Evolutionary conservation across 2,113 vertebrate species (phyloP), one percentile per base, ranked within the genome.

Genomic region (Isurus oxyrinchus): DNA sequence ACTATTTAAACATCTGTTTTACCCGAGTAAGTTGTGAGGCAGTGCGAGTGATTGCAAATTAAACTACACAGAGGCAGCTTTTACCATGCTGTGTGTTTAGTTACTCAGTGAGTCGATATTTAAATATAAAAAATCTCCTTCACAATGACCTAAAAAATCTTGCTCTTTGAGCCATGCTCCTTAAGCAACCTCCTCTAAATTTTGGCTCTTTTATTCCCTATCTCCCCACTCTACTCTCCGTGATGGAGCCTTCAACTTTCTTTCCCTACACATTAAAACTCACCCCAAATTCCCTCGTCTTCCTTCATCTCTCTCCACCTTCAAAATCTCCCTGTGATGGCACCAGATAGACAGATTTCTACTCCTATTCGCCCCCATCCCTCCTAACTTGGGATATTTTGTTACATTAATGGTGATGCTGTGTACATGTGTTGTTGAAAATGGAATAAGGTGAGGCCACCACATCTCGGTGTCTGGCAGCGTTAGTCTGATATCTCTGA

Each of bases 1-100:
- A 63, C 57, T 93, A 63, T 93, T 93, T 93, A 93, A 93, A n/a
- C 57, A 93, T 93, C 90, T 93, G 90, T 63, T 93, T 93, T 19
- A 63, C 90, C 59, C 16, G 90, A 93, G 90, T 61, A 23, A 63
- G 16, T 63, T 40, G 90, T 11, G 57, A 63, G 90, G 63, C 59
- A 63, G 90, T 21, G 21, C 35, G 90, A 40, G 90, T 40, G 90
- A 63, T 63, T 93, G 90, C 59, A 93, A 93, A 93, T 63, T 93
- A 63, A 93, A 93, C 35, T 7, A 35, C 19, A 0, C 19, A 5
- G 14, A 63, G 90, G 40, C 19, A 10, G 57, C 59, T 35, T 31
- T 93, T 61, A 93, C 13, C 1, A n/a, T 61, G 5, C 11, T 93
- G 27, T 31, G 2, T 63, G 16, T 40, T 40, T 21, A 40, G 59